phyloP scores from a whole-genome alignment of 2,888 invertebrate species.

The Drosophila anceps region DNA sequence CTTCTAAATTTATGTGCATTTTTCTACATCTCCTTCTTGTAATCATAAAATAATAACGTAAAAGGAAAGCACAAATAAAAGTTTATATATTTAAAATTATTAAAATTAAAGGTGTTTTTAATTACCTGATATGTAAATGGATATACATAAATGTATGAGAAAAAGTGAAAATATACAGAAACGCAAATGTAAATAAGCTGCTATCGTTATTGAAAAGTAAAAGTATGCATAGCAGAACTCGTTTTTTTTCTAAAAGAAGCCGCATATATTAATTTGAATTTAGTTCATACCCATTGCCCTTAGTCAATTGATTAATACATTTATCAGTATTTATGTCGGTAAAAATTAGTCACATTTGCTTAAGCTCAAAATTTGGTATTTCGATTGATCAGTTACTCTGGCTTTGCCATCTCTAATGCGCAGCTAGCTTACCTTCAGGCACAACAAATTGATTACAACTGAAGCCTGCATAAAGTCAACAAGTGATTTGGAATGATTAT shows the following conservation, averaged over 20 bases:
- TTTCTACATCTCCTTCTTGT: background rate
- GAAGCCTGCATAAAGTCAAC: background rate
- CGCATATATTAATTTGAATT: slow-evolving; percentile 6
- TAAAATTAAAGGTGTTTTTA: background rate
- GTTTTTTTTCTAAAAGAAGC: background rate
- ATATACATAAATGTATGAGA: background rate
- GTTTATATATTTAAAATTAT: background rate
- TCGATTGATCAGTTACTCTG: slow-evolving; percentile 7
- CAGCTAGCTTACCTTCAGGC: slow-evolving; percentile 23
- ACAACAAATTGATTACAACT: background rate
- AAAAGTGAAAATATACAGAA: background rate
- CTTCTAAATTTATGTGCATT: too few relatives aligned
- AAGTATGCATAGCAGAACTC: background rate
- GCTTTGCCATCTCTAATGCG: slow-evolving; percentile 37
- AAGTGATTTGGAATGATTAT: slow-evolving; percentile 10
- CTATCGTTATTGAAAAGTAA: background rate
- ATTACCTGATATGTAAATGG: background rate
- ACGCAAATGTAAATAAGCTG: background rate
- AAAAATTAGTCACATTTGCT: background rate
- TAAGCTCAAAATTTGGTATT: background rate
- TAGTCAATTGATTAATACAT: background rate
- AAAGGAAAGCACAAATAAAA: background rate
- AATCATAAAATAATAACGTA: background rate
- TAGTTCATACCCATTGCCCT: background rate
- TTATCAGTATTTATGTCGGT: slow-evolving; percentile 22